These are phyloP conservation scores for Palythoa grandis DNA, from an alignment of 92 coral and sea anemone genomes.

Conservation along the genomic window DNA sequence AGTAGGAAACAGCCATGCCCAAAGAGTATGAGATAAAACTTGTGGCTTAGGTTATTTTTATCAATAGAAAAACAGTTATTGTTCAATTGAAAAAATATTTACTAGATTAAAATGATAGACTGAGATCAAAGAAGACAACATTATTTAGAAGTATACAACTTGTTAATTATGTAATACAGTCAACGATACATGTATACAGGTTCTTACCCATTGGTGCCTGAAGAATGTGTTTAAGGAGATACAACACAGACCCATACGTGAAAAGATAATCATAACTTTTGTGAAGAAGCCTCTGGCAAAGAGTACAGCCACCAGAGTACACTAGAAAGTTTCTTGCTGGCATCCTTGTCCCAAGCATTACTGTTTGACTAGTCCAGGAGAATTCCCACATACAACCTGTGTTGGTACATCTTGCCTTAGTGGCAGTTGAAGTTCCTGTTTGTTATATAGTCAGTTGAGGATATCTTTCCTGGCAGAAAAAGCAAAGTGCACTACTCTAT, in stretches of 20 bases:
- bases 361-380: constrained; percentile 48
- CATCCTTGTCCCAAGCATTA: constrained; percentile 44
- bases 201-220: constrained; percentile 54
- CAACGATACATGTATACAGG: background rate
- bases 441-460: constrained; percentile 30
- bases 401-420: constrained; percentile 39
- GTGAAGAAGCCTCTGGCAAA: constrained; percentile 56
- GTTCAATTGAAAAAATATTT: constrained; percentile 1
- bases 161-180: background rate
- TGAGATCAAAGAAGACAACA: background rate
- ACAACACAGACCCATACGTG: constrained; percentile 60
- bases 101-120: background rate
- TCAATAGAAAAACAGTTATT: background rate
- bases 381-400: constrained; percentile 19
- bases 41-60: background rate
- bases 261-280: constrained; percentile 53
- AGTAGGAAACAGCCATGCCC: constrained; percentile 33
- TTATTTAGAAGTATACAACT: background rate
- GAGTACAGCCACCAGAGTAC: constrained; percentile 52
- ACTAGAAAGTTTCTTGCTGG: constrained; percentile 57
- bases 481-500: too few relatives aligned
- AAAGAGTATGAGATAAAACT: background rate
- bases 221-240: constrained; percentile 51
- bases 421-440: constrained; percentile 35
- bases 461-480: constrained; percentile 30